Percentiles rank a stretch among this genome's conserved stretches.
Conservation (phyloP, 2,797 vertebrate species). For the Tragelaphus eurycerus region DNA sequence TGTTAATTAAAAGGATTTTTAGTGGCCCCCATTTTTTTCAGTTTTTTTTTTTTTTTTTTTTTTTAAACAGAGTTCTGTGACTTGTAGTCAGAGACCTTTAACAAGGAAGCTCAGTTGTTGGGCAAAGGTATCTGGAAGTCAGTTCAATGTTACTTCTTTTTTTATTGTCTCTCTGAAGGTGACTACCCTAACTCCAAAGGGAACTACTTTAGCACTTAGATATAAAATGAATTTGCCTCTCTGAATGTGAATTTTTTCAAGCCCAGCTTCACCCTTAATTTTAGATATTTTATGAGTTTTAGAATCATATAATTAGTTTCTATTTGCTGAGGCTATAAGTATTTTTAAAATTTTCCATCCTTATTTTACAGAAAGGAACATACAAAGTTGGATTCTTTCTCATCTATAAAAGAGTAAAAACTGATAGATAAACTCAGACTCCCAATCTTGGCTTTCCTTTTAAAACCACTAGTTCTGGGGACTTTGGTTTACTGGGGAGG, state of each 20-base stretch:
- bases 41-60: neutral
- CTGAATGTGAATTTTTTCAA: conserved; percentile 5
- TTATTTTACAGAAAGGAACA: conserved; percentile 40
- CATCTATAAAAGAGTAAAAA: neutral
- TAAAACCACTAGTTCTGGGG: neutral
- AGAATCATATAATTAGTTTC: conserved; percentile 12
- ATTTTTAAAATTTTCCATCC: neutral
- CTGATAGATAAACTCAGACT: neutral
- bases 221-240: neutral
- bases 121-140: conserved; percentile 55
- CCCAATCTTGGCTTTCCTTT: neutral
- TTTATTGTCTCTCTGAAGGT: neutral
- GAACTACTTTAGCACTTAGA: neutral
- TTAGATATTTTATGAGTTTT: conserved; percentile 11
- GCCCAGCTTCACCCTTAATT: neutral
- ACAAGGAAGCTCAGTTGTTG: neutral
- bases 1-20: conserved; percentile 46
- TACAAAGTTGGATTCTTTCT: neutral
- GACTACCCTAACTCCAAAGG: neutral
- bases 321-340: neutral
- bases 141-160: conserved; percentile 34
- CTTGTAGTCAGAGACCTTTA: conserved; percentile 10
- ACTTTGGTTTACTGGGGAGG: neutral
- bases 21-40: neutral
- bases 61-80: conserved; percentile 3